Base-by-base conservation (phyloP, 2,888 invertebrate species). In the Nudaria mundana region DNA sequence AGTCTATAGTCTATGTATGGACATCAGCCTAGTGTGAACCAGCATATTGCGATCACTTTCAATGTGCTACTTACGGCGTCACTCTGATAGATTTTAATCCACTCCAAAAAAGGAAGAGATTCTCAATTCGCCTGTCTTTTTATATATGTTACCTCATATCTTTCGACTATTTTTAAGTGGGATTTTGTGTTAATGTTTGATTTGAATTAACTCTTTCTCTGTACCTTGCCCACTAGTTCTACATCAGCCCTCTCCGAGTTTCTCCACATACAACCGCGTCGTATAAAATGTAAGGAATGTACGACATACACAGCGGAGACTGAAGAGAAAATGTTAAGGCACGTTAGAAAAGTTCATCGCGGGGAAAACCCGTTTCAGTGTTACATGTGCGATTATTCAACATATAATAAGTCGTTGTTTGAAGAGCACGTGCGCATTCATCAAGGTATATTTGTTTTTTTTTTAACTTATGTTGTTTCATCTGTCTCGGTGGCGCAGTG, bases 291-390 rank as follows among this genome's bases (percentile, higher is more conserved):
- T 2, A 40, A 41, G 1, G 75, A 77, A 48, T 79, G 76, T 35
- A 45, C 48, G 1, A 54, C 66, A 0, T 80, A 64, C 49, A 64
- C 71, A 0, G 63, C 74, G 0, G 67, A 69, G 7, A 73, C 58
- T 0, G 75, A 73, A 5, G 84, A 82, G 30, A 68, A 70, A 20
- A 54, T 82, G 59, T 23, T 69, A 0, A 48, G 77, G 0, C 80
- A 84, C 23, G 69, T 84, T 1, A 59, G 73, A 0, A 75, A 70
- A 29, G 63, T 71, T 0, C 85, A 81, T 30, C 51, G 71, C 0
- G 81, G 81, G 0, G 73, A 77, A 26, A 83, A 81, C 13, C 80
- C 83, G 0, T 85, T 76, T 39, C 79, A 82, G 5, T 87, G 86
- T 11, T 70, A 59, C 23, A 77, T 82, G 78, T 87, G 86, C 1